Base-by-base conservation (phyloP, 2,113 vertebrate genomes). In the Stegostoma tigrinum region DNA sequence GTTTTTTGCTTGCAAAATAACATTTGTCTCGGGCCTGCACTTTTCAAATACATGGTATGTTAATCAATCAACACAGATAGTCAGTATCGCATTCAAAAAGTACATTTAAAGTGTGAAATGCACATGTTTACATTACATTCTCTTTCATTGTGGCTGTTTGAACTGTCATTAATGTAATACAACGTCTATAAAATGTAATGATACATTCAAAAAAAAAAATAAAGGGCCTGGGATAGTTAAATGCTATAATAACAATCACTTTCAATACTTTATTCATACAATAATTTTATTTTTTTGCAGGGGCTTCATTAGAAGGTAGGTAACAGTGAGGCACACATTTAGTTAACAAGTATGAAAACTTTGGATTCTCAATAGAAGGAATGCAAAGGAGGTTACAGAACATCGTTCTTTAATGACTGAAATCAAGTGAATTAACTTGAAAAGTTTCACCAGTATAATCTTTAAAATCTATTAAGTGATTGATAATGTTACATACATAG, bases 241-340 rank as follows among this genome's bases (percentile, higher is more conserved):
- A 83, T 83, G 89, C 89, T 72, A 95, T 72, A 75, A 48, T 3
- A 23, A 52, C 27, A 95, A 70, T 3, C 94, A 95, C 30, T 94
- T 72, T 72, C 19, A 95, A 95, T 95, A 52, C 68, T 72, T 72
- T 95, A 72, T 95, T 95, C 94, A 75, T 24, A 95, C 67, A 95
- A 48, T 95, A 95, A 70, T 72, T 45, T 70, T 70, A 64, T 95
- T 95, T 95, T 95, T 95, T 95, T 95, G 94, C 94, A 72, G 94
- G 94, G 94, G 94, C 94, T 95, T 70, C 94, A 95, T 95, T 95
- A 72, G 67, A 95, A 95, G 94, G 94, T 95, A 72, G 68, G 34
- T 95, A 95, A 95, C 94, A 95, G 94, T 70, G 68, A 95, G 94
- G 68, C 94, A 95, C 42, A 72, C 68, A 75, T 95, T 68, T 72